These are phyloP conservation scores for Pollenia amentaria DNA, from an alignment of 2,888 invertebrate genomes.

Conservation along the genomic window DNA sequence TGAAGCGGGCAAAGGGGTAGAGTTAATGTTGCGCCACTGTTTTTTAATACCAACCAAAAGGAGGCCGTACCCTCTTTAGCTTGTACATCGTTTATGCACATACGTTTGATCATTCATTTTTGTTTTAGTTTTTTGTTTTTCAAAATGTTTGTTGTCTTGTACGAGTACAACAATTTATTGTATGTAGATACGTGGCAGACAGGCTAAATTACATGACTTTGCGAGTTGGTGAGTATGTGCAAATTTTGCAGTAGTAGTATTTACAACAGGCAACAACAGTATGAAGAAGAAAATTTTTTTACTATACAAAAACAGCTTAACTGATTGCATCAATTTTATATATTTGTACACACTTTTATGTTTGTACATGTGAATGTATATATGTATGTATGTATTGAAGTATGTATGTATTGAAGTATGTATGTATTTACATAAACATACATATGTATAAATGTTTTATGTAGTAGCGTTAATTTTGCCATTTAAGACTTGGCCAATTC, in stretches of 20 bases:
- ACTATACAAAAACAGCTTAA: slow-evolving; percentile 51
- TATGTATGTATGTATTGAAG: not conserved
- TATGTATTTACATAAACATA: not conserved
- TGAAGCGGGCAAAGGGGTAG: not conserved
- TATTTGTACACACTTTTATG: not conserved
- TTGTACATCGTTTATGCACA: slow-evolving; percentile 66
- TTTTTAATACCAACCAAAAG: slow-evolving; percentile 58
- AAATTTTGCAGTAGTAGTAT: slow-evolving; percentile 43
- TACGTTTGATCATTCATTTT: slow-evolving; percentile 66
- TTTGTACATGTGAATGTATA: not conserved
- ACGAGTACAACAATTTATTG: slow-evolving; percentile 56
- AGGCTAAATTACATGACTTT: slow-evolving; percentile 65
- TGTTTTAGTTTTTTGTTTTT: slow-evolving; percentile 37
- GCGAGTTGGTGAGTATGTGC: slow-evolving; percentile 42
- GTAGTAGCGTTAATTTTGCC: slow-evolving; percentile 46
- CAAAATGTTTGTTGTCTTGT: slow-evolving; percentile 42
- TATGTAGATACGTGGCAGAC: slow-evolving; percentile 69
- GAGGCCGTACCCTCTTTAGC: slow-evolving; percentile 70
- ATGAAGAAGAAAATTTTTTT: slow-evolving; percentile 37
- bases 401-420: slow-evolving; percentile 33
- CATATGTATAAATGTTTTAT: not conserved
- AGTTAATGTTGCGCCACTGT: slow-evolving; percentile 64
- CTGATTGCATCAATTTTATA: slow-evolving; percentile 62
- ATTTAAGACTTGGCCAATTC: slow-evolving; percentile 53
- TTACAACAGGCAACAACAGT: slow-evolving; percentile 34